Base-by-base conservation (phyloP, 2,797 vertebrate genomes). In the Karalla daura region DNA sequence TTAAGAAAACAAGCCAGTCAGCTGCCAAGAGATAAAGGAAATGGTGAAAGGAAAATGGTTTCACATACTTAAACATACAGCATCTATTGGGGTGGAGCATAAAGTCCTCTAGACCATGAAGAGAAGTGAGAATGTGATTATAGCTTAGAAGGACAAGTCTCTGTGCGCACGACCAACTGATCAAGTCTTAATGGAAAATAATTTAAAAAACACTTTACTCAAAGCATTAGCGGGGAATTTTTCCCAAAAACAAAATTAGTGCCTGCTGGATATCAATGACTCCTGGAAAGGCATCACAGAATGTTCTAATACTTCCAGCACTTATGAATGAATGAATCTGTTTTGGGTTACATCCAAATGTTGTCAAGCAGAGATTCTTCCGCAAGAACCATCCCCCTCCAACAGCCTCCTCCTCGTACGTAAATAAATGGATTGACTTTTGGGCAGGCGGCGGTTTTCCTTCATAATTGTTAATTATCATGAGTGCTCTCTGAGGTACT, bases 381-480 rank as follows among this genome's bases (percentile, higher is more conserved):
- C 15, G 40, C 33, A 13, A 50, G 63, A 62, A 54, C 60, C 81
- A 36, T 21, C 69, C 73, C 69, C 76, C 74, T 66, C 20, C 39
- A 0, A 35, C 28, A 32, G 17, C 46, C 37, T 18, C 36, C 36
- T 18, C 35, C 15, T 47, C 46, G 25, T 59, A 63, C 13, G 39
- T 24, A 71, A 85, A 83, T 89, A 92, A 92, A 86, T 88, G 89
- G 86, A 91, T 90, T 88, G 89, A 81, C 85, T 86, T 83, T 85
- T 83, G 84, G 87, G 87, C 76, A 69, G 76, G 79, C 35, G 33
- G 39, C 80, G 68, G 76, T 86, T 92, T 88, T 73, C 65, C 68
- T 65, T 83, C 67, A 83, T 91, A 89, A 91, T 92, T 92, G 89
- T 93, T 93, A 89, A 94, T 94, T 90, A 94, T 80, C 64, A 56